Base-by-base conservation (phyloP, 1,140 invertebrate genomes). In the Calephelis virginiensis region DNA sequence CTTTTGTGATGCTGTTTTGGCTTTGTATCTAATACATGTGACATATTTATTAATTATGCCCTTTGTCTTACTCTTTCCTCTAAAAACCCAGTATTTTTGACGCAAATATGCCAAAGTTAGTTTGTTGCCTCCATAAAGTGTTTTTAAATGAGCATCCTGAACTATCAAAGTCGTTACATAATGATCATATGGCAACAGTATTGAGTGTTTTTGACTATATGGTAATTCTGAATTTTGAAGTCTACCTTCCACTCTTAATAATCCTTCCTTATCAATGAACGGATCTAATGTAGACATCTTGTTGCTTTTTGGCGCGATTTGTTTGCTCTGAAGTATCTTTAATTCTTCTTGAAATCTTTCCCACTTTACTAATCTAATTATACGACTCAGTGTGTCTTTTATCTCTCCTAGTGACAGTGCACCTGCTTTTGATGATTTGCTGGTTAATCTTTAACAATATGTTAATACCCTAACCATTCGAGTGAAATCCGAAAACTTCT, bases 71-170 rank as follows among this genome's bases (percentile, higher is more conserved):
- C 13, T n/a, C 63, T 67, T 73, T 8, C 61, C 45, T 11, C 61
- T 17, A 40, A 72, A 14, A 7, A 72, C 67, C 71, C 67, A 72
- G 46, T 69, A 72, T 11, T 43, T 47, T 37, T 13, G n/a, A 10
- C 64, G 40, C 8, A 72, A 48, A 49, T 72, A 68, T 12, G 38
- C 59, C 10, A 72, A 37, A n/a, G 61, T 67, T n/a, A 72, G 12
- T 5, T n/a, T n/a, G n/a, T 38, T 37, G 11, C 66, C 66, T n/a
- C 66, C 66, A 59, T 72, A 66, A 56, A 72, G 17, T 4, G 56
- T 53, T 53, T 38, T 62, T 13, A 46, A 10, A 14, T 66, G 68
- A 8, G 64, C 68, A 50, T 70, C 68, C 3, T 46, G 40, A 37
- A 70, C 59, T 43, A 70, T 59, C 60, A 67, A 12, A 6, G 14